Percentiles rank a stretch among this genome's conserved stretches.
Conservation (phyloP, 2,113 vertebrate genomes). For the Anthoscopus minutus region DNA sequence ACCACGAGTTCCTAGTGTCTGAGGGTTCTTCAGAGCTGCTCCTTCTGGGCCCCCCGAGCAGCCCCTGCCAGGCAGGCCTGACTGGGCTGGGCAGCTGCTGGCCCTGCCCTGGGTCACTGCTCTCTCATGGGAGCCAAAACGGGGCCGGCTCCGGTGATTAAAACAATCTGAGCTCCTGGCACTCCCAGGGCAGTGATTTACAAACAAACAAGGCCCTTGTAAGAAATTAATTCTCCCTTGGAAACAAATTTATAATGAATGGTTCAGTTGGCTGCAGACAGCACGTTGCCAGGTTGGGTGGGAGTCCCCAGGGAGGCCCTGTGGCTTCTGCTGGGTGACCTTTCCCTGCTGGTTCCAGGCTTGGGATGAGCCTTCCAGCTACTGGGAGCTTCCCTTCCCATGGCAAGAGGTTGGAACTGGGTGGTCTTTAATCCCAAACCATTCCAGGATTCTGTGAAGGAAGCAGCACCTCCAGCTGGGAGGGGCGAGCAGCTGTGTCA, state of each 20-base stretch:
- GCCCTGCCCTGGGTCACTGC: background rate
- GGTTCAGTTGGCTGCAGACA: background rate
- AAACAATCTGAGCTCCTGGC: slow-evolving; percentile 28
- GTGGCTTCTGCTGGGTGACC: background rate
- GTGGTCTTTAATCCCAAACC: background rate
- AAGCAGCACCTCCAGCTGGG: background rate
- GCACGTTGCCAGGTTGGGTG: background rate
- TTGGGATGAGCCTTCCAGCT: background rate
- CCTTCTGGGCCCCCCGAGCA: background rate
- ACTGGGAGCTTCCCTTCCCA: background rate
- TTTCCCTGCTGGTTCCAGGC: background rate
- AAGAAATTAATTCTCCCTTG: background rate
- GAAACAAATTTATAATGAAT: background rate
- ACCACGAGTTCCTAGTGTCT: rapidly evolving
- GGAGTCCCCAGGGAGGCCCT: background rate
- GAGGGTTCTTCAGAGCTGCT: background rate
- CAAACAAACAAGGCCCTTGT: slow-evolving; percentile 40
- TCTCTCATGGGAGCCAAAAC: background rate
- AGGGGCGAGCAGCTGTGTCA: background rate
- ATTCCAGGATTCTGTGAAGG: background rate
- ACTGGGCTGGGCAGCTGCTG: background rate
- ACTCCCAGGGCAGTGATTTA: background rate
- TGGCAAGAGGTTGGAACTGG: background rate
- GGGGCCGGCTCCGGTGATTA: background rate
- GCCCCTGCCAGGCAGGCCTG: rapidly evolving